Conservation (phyloP, 1,140 invertebrate genomes). For the Aphis gossypii region DNA sequence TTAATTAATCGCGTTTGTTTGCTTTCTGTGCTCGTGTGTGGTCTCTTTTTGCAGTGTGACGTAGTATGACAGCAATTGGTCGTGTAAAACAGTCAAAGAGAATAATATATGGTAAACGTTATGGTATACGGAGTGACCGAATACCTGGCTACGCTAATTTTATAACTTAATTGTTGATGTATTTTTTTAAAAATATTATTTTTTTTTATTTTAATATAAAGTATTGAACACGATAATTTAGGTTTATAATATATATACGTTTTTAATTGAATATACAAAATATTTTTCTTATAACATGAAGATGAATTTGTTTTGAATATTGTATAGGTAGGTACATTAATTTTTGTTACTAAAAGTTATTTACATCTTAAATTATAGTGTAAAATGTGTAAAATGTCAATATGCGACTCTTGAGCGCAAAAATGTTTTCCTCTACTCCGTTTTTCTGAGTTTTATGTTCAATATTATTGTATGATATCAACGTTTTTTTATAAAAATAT, state of each 20-base stretch:
- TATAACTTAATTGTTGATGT: background rate
- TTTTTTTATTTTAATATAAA: background rate
- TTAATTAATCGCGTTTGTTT: constrained; percentile 6
- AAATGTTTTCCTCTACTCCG: background rate
- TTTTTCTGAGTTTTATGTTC: background rate
- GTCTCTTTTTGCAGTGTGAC: background rate
- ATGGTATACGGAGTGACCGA: background rate
- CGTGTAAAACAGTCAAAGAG: background rate
- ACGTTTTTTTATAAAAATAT: background rate
- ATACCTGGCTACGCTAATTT: background rate
- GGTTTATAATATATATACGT: background rate
- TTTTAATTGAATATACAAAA: too few species aligned
- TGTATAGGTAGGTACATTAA: background rate
- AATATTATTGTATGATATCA: background rate
- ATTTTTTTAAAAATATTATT: background rate
- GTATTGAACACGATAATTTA: background rate
- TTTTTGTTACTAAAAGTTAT: background rate
- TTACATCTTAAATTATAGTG: background rate
- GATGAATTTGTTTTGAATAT: background rate
- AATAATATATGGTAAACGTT: background rate
- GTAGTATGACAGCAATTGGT: background rate
- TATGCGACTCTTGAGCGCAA: background rate
- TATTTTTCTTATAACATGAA: background rate
- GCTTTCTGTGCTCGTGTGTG: background rate
- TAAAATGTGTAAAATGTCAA: background rate